A percentile compares a stretch with the other conserved stretches of the same genome.
phyloP scores from a whole-genome alignment of 2,113 vertebrate genomes.

The Pachyramphus minor region DNA sequence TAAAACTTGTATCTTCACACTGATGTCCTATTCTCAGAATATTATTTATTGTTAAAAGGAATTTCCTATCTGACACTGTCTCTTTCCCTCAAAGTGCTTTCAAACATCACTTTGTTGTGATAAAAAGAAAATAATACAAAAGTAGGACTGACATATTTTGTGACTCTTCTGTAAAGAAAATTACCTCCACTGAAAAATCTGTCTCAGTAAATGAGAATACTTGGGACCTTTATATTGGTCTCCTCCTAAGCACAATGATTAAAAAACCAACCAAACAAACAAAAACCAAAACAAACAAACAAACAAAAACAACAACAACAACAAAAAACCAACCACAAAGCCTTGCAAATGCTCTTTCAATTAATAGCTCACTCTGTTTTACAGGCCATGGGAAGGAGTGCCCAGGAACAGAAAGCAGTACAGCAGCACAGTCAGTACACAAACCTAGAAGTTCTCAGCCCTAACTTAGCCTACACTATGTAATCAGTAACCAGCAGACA shows the following conservation, averaged over 20 bases:
- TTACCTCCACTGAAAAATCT: not conserved
- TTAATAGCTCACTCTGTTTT: not conserved
- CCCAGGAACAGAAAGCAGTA: not conserved
- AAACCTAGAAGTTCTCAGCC: fast-evolving
- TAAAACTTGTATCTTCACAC: not conserved
- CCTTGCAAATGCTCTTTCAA: not conserved
- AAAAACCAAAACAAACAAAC: too few species aligned
- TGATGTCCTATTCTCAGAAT: not conserved
- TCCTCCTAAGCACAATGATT: not conserved
- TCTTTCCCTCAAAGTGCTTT: not conserved
- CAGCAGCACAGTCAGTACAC: not conserved
- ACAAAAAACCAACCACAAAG: too few species aligned
- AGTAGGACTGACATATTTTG: not conserved
- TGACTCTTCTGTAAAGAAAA: not conserved
- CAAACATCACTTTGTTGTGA: not conserved
- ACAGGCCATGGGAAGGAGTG: not conserved
- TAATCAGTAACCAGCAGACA: too few species aligned
- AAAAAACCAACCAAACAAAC: not conserved
- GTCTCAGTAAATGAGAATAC: not conserved
- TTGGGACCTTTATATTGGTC: not conserved
- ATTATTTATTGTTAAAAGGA: not conserved
- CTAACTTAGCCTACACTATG: fast-evolving
- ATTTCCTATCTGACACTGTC: not conserved
- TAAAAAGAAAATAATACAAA: not conserved
- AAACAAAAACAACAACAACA: too few species aligned